A percentile compares a stretch with the other conserved stretches of the same genome.
These are phyloP conservation scores for Patella caerulea DNA, from an alignment of 2,888 invertebrate genomes.

Conservation along the genomic window DNA sequence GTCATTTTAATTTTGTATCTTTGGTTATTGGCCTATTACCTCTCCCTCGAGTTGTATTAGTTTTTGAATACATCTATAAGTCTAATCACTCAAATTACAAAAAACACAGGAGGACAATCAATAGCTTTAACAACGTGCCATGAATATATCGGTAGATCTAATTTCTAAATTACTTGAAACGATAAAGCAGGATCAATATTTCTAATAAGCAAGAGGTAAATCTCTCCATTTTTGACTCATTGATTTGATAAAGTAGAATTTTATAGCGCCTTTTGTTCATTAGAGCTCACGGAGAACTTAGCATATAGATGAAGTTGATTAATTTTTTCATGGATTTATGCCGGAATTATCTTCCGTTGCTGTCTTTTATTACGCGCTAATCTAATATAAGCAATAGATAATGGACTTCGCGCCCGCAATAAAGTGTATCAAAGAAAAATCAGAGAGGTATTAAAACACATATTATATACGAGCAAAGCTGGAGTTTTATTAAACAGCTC, in stretches of 20 bases:
- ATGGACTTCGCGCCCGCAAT: not conserved
- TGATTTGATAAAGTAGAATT: slow-evolving; percentile 10
- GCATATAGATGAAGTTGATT: too few species aligned
- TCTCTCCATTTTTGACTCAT: slow-evolving; percentile 9
- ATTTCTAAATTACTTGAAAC: slow-evolving; percentile 8
- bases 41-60: not conserved
- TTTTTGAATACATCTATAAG: slow-evolving; percentile 6
- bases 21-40: not conserved
- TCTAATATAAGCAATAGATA: slow-evolving; percentile 13
- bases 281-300: not conserved
- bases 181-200: slow-evolving; percentile 7
- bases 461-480: too few species aligned
- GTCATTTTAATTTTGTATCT: not conserved
- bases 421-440: too few species aligned
- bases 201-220: not conserved
- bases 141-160: slow-evolving; percentile 10
- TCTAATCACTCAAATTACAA: slow-evolving; percentile 6
- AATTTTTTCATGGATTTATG: too few species aligned
- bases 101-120: not conserved
- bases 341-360: too few species aligned
- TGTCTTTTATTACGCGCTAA: not conserved
- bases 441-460: too few species aligned
- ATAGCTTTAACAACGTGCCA: slow-evolving; percentile 2
- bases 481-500: too few species aligned
- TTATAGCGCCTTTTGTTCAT: slow-evolving; percentile 5